Percentiles rank a stretch among this genome's conserved stretches.
Evolutionary conservation across 2,888 invertebrate genomes (phyloP).

Genomic region (Adineta ricciae): DNA sequence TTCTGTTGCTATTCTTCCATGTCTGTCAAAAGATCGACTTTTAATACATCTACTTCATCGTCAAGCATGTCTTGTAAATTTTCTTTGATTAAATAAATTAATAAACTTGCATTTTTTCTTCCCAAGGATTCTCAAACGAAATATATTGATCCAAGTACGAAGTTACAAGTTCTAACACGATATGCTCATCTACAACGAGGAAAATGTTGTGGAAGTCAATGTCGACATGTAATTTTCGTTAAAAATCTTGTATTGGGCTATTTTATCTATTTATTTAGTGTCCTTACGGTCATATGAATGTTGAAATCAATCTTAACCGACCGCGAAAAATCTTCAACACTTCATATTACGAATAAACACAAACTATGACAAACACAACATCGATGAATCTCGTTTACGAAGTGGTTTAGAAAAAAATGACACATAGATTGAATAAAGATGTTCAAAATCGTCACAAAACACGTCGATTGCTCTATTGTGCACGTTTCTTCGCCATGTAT

Average conservation of each 20-base stretch:
- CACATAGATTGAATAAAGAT: background rate
- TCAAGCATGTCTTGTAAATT: background rate
- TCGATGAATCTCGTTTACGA: background rate
- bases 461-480: background rate
- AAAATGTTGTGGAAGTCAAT: slow-evolving; percentile 40
- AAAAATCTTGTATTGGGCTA: background rate
- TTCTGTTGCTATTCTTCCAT: background rate
- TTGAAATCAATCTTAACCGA: slow-evolving; percentile 35
- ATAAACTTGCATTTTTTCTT: background rate
- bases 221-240: slow-evolving; percentile 39
- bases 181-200: slow-evolving; percentile 39
- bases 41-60: background rate
- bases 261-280: slow-evolving; percentile 36
- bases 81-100: background rate
- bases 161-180: slow-evolving; percentile 39
- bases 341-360: background rate
- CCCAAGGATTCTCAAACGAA: slow-evolving; percentile 36
- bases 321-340: background rate
- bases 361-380: background rate
- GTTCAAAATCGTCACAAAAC: background rate
- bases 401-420: too few species aligned
- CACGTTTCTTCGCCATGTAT: background rate
- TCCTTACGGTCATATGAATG: slow-evolving; percentile 39
- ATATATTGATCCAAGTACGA: slow-evolving; percentile 38
- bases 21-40: background rate